Conservation (phyloP, 2,113 vertebrate genomes). For the Hypomesus transpacificus region DNA sequence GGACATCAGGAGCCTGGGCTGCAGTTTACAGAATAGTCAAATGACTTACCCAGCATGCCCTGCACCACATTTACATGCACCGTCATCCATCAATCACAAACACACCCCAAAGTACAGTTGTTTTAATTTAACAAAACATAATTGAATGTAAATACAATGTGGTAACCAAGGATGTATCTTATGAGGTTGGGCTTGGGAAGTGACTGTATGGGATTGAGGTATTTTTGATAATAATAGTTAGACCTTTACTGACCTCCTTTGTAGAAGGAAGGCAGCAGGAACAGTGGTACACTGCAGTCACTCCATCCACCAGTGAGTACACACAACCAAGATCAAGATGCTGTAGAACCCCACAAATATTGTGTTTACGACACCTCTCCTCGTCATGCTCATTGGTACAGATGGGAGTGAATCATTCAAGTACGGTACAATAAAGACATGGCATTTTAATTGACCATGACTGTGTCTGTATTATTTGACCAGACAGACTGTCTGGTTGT, state of each 20-base stretch:
- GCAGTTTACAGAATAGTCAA: slow-evolving; percentile 10
- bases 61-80: neutral
- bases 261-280: neutral
- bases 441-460: slow-evolving; percentile 12
- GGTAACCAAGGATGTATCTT: slow-evolving; percentile 4
- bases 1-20: slow-evolving; percentile 5
- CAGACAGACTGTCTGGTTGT: neutral
- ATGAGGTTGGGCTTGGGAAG: neutral
- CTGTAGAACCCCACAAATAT: slow-evolving; percentile 32
- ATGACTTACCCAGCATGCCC: slow-evolving; percentile 7
- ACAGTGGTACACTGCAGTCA: slow-evolving; percentile 26
- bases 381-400: slow-evolving; percentile 25
- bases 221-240: neutral
- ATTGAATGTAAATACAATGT: slow-evolving; percentile 47
- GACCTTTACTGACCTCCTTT: neutral
- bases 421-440: slow-evolving; percentile 47
- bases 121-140: slow-evolving; percentile 33
- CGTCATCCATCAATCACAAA: neutral
- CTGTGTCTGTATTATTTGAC: neutral
- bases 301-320: neutral
- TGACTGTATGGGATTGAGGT: neutral
- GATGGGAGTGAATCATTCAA: slow-evolving; percentile 33
- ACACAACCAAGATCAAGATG: slow-evolving; percentile 19
- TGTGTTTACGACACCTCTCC: neutral
- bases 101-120: slow-evolving; percentile 1